These are phyloP conservation scores for Melanogrammus aeglefinus DNA, from an alignment of 2,797 vertebrate genomes.

Conservation along the genomic window DNA sequence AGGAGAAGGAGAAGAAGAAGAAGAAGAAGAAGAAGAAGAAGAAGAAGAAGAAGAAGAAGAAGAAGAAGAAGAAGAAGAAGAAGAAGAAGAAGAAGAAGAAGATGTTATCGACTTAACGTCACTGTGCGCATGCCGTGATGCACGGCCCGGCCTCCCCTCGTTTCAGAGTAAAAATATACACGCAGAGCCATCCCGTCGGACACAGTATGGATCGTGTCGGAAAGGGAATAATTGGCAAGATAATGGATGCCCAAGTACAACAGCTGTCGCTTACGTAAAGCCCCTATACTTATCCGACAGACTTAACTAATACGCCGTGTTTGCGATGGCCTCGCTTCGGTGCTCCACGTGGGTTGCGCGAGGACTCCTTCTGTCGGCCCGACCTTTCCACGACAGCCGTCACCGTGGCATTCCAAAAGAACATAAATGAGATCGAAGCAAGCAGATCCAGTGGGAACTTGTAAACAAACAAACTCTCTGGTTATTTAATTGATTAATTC, in stretches of 20 bases:
- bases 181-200: conserved; percentile 29
- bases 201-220: conserved; percentile 33
- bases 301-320: background rate
- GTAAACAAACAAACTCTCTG: background rate
- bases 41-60: background rate
- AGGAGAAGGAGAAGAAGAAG: background rate
- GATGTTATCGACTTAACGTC: conserved; percentile 64
- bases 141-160: conserved; percentile 45
- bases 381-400: too few relatives aligned
- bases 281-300: background rate
- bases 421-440: background rate
- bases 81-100: background rate
- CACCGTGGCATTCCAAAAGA: background rate
- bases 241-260: conserved; percentile 34
- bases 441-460: background rate
- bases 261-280: conserved; percentile 39
- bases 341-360: too few relatives aligned
- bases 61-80: background rate
- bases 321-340: too few relatives aligned
- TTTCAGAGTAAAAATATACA: conserved; percentile 41
- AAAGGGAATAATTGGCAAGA: conserved; percentile 34
- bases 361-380: too few relatives aligned
- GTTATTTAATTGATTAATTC: background rate
- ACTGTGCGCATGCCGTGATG: conserved; percentile 45
- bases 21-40: background rate